Evolutionary conservation across 2,113 vertebrate species (phyloP), one percentile per base, ranked within the genome.

Genomic region (Centropus bengalensis): DNA sequence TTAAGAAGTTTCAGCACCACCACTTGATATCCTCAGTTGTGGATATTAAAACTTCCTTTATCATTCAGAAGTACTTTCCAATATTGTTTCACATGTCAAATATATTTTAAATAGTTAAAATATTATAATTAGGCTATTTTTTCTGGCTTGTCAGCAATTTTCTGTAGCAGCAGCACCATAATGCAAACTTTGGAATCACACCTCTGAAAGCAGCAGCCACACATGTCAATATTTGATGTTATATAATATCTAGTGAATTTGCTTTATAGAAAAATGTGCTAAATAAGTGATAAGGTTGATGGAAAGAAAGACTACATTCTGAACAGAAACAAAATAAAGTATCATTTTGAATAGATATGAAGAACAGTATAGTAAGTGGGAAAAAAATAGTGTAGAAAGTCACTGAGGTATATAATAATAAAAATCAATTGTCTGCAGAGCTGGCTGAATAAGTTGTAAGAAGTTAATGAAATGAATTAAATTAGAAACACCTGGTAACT

Each of bases 391-490:
- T 47, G 33, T 33, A 89, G 76, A 90, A 85, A 96, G 60, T 81
- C 73, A 78, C 52, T 51, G 82, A 90, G 54, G 87, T 89, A 59
- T 73, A 30, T 83, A 62, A 54, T 74, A 86, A 91, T 95, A 95
- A 94, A 95, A 95, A 86, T 84, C 87, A 94, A 84, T 94, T 96
- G 91, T 94, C 94, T 93, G 85, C 77, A 88, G 85, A 95, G 89
- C 87, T 94, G 62, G 71, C 85, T 88, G 95, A 96, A 76, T 91
- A 96, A 91, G 94, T 86, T 91, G 79, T 91, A 86, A 94, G 94
- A 51, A 7, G 14, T 88, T 95, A 96, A 95, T 88, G 73, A 89
- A 96, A 96, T 82, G 40, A 90, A 93, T 94, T 91, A 88, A 86
- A 94, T 94, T 92, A 93, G 76, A 94, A 96, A 84, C 91, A 95